These are phyloP conservation scores for Dipodomys merriami DNA, from an alignment of 2,113 vertebrate genomes.

Conservation along the genomic window DNA sequence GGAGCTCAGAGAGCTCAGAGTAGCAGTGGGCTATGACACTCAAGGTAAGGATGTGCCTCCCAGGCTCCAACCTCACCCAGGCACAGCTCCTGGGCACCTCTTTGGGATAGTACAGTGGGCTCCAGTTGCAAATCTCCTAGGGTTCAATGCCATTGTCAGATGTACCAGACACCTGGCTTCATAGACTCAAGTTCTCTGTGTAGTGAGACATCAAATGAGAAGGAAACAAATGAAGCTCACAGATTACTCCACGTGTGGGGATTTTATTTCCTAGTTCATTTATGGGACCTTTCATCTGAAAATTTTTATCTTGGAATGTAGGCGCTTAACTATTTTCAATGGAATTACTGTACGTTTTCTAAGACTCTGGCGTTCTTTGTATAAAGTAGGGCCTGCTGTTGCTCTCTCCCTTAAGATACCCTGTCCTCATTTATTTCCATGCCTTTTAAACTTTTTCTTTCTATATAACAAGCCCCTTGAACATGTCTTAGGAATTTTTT, in stretches of 20 bases:
- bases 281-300: constrained; percentile 72
- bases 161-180: background rate
- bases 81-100: background rate
- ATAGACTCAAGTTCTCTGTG: constrained; percentile 37
- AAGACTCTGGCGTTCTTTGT: constrained; percentile 71
- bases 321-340: constrained; percentile 78
- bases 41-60: background rate
- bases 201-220: constrained; percentile 55
- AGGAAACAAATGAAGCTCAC: constrained; percentile 67
- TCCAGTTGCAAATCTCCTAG: background rate
- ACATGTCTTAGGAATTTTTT: constrained; percentile 75
- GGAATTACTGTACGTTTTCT: constrained; percentile 67
- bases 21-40: background rate
- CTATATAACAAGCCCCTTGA: constrained; percentile 74
- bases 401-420: constrained; percentile 74
- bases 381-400: constrained; percentile 54
- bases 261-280: constrained; percentile 73
- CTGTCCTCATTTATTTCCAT: constrained; percentile 78
- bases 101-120: background rate
- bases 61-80: background rate
- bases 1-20: background rate
- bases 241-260: constrained; percentile 65
- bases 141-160: background rate
- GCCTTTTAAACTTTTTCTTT: constrained; percentile 76
- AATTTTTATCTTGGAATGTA: constrained; percentile 68